Percentiles rank a stretch among this genome's conserved stretches.
phyloP scores from a whole-genome alignment of 1,140 invertebrate species.

The Pogonomyrmex californicus region DNA sequence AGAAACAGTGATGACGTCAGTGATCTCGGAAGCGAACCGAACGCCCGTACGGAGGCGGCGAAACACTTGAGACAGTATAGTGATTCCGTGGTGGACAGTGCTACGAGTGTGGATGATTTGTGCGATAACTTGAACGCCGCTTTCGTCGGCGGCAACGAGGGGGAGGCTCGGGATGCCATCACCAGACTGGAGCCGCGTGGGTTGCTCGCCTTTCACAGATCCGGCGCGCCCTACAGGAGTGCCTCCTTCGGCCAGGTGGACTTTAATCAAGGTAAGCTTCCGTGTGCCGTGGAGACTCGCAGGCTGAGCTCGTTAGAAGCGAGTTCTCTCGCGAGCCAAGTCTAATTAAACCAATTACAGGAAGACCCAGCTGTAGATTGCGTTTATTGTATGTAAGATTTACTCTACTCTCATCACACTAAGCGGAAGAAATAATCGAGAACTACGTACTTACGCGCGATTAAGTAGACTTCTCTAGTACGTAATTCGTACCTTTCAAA shows the following conservation, averaged over 20 bases:
- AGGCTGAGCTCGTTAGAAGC: slow-evolving; percentile 20
- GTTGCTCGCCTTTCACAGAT: slow-evolving; percentile 77
- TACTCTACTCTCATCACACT: background rate
- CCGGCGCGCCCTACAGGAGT: slow-evolving; percentile 89
- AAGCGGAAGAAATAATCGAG: slow-evolving; percentile 7
- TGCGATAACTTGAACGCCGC: slow-evolving; percentile 79
- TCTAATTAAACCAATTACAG: slow-evolving; percentile 47
- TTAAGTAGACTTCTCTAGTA: background rate
- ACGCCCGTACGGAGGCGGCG: slow-evolving; percentile 58
- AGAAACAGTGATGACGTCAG: slow-evolving; percentile 77
- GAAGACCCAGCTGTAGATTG: slow-evolving; percentile 34
- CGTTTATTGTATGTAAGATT: slow-evolving; percentile 15
- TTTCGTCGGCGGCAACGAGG: slow-evolving; percentile 69
- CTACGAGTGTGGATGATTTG: slow-evolving; percentile 75
- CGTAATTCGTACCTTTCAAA: background rate
- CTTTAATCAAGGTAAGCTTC: slow-evolving; percentile 85
- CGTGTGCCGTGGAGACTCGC: background rate
- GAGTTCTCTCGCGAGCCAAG: background rate
- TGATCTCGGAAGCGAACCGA: slow-evolving; percentile 72
- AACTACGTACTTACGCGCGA: background rate
- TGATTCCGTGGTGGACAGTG: slow-evolving; percentile 82
- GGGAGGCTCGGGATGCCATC: slow-evolving; percentile 80
- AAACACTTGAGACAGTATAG: slow-evolving; percentile 82
- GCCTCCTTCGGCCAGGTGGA: slow-evolving; percentile 95
- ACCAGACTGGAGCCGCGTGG: slow-evolving; percentile 84